Evolutionary conservation across 1,140 invertebrate species (phyloP).

Genomic region (Caenorhabditis remanei): DNA sequence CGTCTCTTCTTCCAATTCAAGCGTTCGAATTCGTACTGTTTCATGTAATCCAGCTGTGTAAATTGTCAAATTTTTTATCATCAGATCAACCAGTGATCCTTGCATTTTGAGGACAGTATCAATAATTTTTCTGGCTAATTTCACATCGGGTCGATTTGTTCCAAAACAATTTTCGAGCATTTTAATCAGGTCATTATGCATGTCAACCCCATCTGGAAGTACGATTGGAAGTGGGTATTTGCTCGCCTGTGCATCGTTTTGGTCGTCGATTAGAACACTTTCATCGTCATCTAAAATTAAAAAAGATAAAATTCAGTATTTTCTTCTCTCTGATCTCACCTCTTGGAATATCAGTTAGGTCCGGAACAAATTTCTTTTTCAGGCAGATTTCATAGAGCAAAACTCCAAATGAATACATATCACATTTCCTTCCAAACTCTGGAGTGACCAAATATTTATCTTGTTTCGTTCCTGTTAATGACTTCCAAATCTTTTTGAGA

Average conservation of each 20-base stretch:
- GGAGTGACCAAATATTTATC: constrained; percentile 31
- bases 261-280: constrained; percentile 43
- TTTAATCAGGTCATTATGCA: constrained; percentile 48
- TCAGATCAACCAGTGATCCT: constrained; percentile 64
- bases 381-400: constrained; percentile 64
- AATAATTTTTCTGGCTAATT: constrained; percentile 63
- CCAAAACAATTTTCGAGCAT: constrained; percentile 28
- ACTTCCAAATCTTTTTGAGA: constrained; percentile 36
- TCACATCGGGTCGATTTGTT: constrained; percentile 49
- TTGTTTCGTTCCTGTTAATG: constrained; percentile 40
- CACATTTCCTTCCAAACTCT: constrained; percentile 56
- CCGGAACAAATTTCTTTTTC: constrained; percentile 51
- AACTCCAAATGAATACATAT: constrained; percentile 68
- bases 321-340: not conserved
- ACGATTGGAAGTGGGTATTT: constrained; percentile 23
- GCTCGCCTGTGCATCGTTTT: constrained; percentile 24
- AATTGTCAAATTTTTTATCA: constrained; percentile 66
- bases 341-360: not conserved
- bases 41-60: constrained; percentile 61
- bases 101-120: constrained; percentile 66
- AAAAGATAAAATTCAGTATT: not conserved
- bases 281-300: constrained; percentile 41
- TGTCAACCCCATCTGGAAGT: constrained; percentile 1
- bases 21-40: constrained; percentile 61
- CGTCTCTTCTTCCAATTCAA: constrained; percentile 61